Percentiles rank a stretch among this genome's conserved stretches.
Evolutionary conservation across 2,797 vertebrate species (phyloP).

Genomic region (Gambusia yucatana): DNA sequence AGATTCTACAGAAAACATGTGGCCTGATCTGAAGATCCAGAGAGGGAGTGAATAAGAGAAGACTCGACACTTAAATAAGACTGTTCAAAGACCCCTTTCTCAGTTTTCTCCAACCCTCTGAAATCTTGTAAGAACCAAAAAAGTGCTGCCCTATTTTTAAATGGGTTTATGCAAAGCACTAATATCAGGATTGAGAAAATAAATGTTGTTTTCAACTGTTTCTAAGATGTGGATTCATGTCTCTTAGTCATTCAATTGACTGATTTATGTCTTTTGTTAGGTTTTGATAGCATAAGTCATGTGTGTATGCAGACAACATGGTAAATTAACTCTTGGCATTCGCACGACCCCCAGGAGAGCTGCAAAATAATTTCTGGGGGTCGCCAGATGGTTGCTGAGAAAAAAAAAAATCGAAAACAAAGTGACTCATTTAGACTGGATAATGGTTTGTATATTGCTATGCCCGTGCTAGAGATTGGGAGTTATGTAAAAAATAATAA

Average conservation of each 20-base stretch:
- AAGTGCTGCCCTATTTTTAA: background rate
- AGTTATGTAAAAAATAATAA: background rate
- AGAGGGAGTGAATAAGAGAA: background rate
- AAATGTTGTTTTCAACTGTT: conserved; percentile 5
- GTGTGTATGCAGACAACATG: conserved; percentile 5
- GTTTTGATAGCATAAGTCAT: background rate
- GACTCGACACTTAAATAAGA: background rate
- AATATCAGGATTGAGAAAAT: background rate
- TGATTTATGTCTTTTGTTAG: conserved; percentile 1
- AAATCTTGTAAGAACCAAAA: background rate
- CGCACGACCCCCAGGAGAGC: conserved; percentile 4
- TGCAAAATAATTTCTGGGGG: conserved; percentile 5
- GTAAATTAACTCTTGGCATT: conserved; percentile 9
- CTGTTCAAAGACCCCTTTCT: background rate
- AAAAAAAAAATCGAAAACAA: background rate
- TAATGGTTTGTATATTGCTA: background rate
- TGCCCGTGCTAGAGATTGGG: background rate
- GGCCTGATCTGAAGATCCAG: background rate
- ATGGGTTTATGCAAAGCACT: background rate
- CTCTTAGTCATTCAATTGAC: background rate
- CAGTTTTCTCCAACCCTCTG: background rate
- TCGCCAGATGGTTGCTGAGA: conserved; percentile 4
- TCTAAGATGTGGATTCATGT: background rate
- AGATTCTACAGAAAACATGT: background rate
- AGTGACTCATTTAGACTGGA: conserved; percentile 1